Conservation (phyloP, 1,140 invertebrate genomes). For the Latrodectus geometricus region DNA sequence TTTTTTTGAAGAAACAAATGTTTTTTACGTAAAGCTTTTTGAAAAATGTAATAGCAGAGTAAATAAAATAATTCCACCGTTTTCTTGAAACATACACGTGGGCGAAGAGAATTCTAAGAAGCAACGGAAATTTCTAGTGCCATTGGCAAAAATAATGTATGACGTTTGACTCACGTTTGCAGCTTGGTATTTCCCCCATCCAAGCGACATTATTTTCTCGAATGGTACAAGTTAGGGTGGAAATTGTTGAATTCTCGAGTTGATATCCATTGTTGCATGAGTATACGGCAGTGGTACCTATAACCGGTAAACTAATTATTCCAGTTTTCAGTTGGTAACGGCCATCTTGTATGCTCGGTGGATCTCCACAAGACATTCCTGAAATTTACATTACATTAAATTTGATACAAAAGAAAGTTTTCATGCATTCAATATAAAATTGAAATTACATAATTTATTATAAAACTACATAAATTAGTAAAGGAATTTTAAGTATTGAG, state of each 20-base stretch:
- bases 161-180: background rate
- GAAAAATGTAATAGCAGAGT: no score
- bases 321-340: background rate
- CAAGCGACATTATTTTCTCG: background rate
- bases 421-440: no score
- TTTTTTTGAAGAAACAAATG: no score
- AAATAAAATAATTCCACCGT: no score
- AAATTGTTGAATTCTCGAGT: background rate
- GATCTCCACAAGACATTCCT: slow-evolving; percentile 40
- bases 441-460: no score
- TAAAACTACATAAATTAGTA: no score
- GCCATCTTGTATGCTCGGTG: background rate
- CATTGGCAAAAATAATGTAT: background rate
- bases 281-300: slow-evolving; percentile 13
- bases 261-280: slow-evolving; percentile 26
- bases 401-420: no score
- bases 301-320: background rate
- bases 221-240: background rate
- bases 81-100: no score
- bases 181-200: background rate
- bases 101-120: no score
- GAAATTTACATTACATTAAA: background rate
- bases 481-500: no score
- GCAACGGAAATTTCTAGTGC: no score
- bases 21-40: no score